Conservation (phyloP, 2,888 invertebrate species). For the Caenorhabditis uteleia region DNA sequence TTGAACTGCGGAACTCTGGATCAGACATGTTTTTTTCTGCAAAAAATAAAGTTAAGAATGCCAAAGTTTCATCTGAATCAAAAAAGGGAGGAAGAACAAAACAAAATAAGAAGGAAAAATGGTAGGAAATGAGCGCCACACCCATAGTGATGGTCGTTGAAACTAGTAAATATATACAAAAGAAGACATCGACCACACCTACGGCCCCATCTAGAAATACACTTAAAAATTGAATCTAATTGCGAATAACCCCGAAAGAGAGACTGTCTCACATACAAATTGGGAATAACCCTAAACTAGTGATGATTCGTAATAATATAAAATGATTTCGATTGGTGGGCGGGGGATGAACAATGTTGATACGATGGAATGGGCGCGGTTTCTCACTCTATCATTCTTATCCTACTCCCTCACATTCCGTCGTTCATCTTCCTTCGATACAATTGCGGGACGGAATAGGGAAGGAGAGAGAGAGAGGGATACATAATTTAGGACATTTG, state of each 20-base stretch:
- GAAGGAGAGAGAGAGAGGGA: too few relatives aligned
- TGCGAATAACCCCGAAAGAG: too few relatives aligned
- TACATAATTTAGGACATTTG: too few relatives aligned
- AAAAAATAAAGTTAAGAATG: background rate
- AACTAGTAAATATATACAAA: too few relatives aligned
- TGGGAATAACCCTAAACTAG: background rate
- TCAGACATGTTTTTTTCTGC: slow-evolving; percentile 31
- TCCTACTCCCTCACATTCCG: too few relatives aligned
- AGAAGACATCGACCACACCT: too few relatives aligned
- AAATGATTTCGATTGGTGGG: background rate
- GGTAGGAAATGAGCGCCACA: slow-evolving; percentile 1
- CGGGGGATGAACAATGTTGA: background rate
- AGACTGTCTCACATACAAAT: too few relatives aligned
- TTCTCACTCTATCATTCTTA: background rate
- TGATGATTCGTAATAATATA: background rate
- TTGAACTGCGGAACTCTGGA: slow-evolving; percentile 56
- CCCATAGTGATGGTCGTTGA: too few relatives aligned
- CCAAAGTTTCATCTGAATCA: background rate
- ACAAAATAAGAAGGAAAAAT: background rate
- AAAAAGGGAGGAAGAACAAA: background rate
- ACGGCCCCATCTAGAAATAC: too few relatives aligned
- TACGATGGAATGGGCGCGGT: slow-evolving; percentile 4
- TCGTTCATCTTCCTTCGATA: too few relatives aligned
- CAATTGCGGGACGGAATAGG: too few relatives aligned
- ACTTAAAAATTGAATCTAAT: too few relatives aligned